A percentile compares a stretch with the other conserved stretches of the same genome.
phyloP scores from a whole-genome alignment of 2,113 vertebrate genomes.

The Cephalopholis sonnerati region DNA sequence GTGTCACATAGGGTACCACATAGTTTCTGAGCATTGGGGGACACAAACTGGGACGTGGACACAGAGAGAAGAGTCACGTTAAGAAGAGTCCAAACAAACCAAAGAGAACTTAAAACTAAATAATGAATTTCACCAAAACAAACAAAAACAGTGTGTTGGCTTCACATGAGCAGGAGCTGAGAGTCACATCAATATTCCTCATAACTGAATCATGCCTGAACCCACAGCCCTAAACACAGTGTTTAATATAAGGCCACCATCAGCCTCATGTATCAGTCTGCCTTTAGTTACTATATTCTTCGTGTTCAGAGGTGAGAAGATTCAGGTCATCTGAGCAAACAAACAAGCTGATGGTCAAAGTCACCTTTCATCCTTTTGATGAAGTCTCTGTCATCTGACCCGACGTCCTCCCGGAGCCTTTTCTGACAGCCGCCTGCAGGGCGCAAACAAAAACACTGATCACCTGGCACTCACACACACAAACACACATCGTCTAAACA shows the following conservation, averaged over 20 bases:
- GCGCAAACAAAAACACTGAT: background rate
- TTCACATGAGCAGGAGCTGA: too few relatives aligned
- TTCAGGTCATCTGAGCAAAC: background rate
- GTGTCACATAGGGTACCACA: too few relatives aligned
- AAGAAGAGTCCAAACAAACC: background rate
- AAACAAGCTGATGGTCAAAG: conserved; percentile 33
- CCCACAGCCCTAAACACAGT: background rate
- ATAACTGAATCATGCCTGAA: background rate
- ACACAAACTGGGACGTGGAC: background rate
- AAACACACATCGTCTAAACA: background rate
- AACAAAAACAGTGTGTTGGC: background rate
- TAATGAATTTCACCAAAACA: background rate
- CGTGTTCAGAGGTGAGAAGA: background rate
- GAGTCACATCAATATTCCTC: too few relatives aligned
- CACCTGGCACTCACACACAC: conserved; percentile 17
- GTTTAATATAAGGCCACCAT: background rate
- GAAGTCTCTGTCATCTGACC: conserved; percentile 93
- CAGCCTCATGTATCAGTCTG: background rate
- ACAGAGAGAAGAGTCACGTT: too few relatives aligned
- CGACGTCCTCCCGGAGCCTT: conserved; percentile 91
- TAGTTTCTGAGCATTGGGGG: background rate
- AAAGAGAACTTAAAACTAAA: too few relatives aligned
- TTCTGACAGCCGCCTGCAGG: conserved; percentile 87
- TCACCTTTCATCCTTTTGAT: conserved; percentile 97
- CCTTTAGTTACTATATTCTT: background rate